phyloP scores from a whole-genome alignment of 2,888 invertebrate genomes.

The Eulithis testata region DNA sequence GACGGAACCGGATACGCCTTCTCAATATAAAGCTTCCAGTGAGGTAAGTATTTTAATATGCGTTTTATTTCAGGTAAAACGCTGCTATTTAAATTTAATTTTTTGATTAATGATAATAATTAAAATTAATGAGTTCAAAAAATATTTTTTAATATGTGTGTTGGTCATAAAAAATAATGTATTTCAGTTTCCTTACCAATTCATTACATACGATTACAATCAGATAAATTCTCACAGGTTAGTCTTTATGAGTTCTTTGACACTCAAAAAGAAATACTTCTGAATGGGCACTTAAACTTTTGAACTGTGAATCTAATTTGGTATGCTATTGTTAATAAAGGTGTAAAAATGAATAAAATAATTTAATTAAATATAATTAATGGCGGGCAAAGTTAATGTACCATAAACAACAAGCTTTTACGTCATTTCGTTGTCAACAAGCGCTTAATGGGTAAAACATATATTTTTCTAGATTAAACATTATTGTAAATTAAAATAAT shows the following conservation, averaged over 20 bases:
- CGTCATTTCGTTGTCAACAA: constrained; percentile 23
- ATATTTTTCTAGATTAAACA: constrained; percentile 1
- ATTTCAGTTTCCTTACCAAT: constrained; percentile 24
- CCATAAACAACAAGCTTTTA: constrained; percentile 31
- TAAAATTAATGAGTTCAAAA: not conserved
- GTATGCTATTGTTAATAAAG: constrained; percentile 40
- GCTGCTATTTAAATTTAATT: no score
- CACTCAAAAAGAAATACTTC: constrained; percentile 41
- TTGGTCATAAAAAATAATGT: not conserved
- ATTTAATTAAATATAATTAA: constrained; percentile 39
- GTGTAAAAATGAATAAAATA: constrained; percentile 26
- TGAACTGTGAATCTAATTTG: constrained; percentile 41
- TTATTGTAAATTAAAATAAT: not conserved
- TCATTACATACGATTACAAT: constrained; percentile 34
- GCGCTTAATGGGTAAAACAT: not conserved
- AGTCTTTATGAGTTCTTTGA: constrained; percentile 44
- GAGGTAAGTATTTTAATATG: no score
- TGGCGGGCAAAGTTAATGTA: constrained; percentile 27
- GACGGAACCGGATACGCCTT: no score
- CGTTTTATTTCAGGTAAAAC: no score
- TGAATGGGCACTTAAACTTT: constrained; percentile 45
- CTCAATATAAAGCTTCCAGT: no score
- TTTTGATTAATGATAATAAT: not conserved
- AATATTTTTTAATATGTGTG: constrained; percentile 1
- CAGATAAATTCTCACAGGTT: constrained; percentile 41